Base-by-base conservation (phyloP, 2,797 vertebrate genomes). In the Gymnoscopelus microlampas region DNA sequence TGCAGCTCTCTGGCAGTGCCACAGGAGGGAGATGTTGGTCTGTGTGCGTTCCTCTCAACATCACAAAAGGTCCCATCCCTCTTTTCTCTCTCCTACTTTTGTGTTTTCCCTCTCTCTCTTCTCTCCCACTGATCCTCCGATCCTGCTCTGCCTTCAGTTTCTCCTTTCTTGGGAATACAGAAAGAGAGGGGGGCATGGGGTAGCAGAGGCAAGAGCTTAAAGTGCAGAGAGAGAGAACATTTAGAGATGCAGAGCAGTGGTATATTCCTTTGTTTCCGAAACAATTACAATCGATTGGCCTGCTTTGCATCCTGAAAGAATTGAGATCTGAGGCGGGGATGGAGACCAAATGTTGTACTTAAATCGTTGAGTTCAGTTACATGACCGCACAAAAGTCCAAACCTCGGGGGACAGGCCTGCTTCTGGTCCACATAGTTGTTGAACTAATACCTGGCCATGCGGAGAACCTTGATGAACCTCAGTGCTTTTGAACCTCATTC, bases 1-100 rank as follows among this genome's bases (percentile, higher is more conserved):
- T 91, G 90, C 83, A 92, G 86, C 88, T 90, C 86, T 89, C 88
- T 87, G 85, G 67, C 85, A 84, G 81, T 87, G 79, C 92, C 92
- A 92, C 92, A 91, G 86, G 92, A 91, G 91, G 92, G 92, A 87
- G 86, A 85, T 91, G 83, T 91, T 91, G 88, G 75, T 85, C 90
- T 88, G 81, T 75, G 60, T 84, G 84, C 79, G 53, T 44, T 63
- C 68, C 60, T 73, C 67, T 66, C 48, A 23, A 72, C 63, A 81
- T 71, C 74, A 71, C 78, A 74, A 79, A 0, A 76, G 66, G 62
- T 69, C 62, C 66, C 65, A 60, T 47, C 70, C 60, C 65, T 71
- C 48, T 71, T 44, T 76, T 61, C 44, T 51, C 15, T 51, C 47
- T 57, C 60, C 26, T 50, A 49, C 56, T 68, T 58, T 53, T 14